A percentile compares a stretch with the other conserved stretches of the same genome.
phyloP scores from a whole-genome alignment of 1,140 invertebrate genomes.

The Macrosteles quadrilineatus region DNA sequence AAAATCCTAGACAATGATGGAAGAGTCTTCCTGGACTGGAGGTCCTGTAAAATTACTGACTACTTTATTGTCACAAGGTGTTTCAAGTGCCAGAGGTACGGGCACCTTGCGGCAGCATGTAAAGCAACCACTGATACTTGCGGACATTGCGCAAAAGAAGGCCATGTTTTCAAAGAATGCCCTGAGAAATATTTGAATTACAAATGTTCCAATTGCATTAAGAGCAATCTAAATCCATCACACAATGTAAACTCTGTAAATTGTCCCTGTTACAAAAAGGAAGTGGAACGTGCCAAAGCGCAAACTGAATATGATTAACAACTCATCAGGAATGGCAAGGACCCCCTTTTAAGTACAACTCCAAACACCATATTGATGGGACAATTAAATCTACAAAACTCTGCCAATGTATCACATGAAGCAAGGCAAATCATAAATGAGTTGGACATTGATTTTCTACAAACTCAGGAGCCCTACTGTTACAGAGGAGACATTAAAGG shows the following conservation, averaged over 20 bases:
- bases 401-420: not conserved
- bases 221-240: not conserved
- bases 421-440: not conserved
- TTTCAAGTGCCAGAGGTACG: not conserved
- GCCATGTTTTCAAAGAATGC: not conserved
- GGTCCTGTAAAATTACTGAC: not conserved
- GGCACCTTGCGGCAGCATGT: not conserved
- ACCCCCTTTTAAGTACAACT: not conserved
- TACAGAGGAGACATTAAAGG: too few relatives aligned
- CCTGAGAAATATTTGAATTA: not conserved
- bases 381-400: too few relatives aligned
- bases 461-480: not conserved
- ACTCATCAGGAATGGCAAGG: too few relatives aligned
- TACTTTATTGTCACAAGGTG: not conserved
- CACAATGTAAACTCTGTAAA: not conserved
- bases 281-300: not conserved
- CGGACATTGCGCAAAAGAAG: not conserved
- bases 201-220: not conserved
- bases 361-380: not conserved
- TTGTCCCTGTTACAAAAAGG: not conserved
- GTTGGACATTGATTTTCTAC: not conserved
- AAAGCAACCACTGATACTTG: not conserved
- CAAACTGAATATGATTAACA: not conserved
- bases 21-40: not conserved
- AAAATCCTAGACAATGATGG: not conserved